A percentile compares a stretch with the other conserved stretches of the same genome.
phyloP scores from a whole-genome alignment of 2,888 invertebrate genomes.

The Meteorus cinctellus region DNA sequence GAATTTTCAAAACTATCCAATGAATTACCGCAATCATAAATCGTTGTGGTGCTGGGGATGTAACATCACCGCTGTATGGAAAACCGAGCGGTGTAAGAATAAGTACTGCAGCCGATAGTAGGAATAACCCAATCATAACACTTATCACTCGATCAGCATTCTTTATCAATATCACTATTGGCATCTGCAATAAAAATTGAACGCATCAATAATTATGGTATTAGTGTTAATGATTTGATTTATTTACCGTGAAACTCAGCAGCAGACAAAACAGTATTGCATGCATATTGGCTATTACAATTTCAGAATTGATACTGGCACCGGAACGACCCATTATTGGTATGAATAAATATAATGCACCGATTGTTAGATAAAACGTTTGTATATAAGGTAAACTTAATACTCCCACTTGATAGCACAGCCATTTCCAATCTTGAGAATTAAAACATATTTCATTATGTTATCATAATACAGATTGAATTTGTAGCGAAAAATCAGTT shows the following conservation, averaged over 20 bases:
- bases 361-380: conserved; percentile 81
- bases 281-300: conserved; percentile 77
- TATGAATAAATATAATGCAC: conserved; percentile 83
- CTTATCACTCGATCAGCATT: conserved; percentile 75
- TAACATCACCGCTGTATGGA: conserved; percentile 81
- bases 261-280: conserved; percentile 73
- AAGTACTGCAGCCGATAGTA: conserved; percentile 76
- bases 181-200: conserved; percentile 66
- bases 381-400: conserved; percentile 80
- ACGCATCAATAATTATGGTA: conserved; percentile 15
- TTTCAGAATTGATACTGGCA: conserved; percentile 81
- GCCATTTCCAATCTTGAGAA: conserved; percentile 76
- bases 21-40: conserved; percentile 82
- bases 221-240: conserved; percentile 6
- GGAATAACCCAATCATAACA: conserved; percentile 75
- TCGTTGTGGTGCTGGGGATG: conserved; percentile 81
- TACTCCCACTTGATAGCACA: conserved; percentile 75
- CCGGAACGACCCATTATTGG: conserved; percentile 89
- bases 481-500: conserved; percentile 14
- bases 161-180: conserved; percentile 72
- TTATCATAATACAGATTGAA: conserved; percentile 7
- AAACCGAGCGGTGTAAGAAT: conserved; percentile 82
- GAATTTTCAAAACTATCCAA: neutral
- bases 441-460: conserved; percentile 31
- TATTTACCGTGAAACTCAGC: conserved; percentile 72